Conservation (phyloP, 2,113 vertebrate species). For the Ceyx cyanopectus region DNA sequence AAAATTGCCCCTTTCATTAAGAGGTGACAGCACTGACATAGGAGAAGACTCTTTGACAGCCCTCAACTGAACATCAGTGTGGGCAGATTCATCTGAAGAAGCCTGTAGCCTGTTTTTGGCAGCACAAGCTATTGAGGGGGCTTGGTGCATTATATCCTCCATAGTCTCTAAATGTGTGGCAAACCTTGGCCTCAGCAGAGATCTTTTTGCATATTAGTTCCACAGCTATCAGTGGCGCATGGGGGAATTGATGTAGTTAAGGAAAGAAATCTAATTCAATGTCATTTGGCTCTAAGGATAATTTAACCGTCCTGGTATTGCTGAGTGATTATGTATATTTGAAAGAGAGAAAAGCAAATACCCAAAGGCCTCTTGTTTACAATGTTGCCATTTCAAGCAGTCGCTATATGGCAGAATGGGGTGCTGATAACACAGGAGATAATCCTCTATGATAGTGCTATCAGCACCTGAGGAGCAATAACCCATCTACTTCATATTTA, state of each 20-base stretch:
- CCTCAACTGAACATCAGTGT: accelerated
- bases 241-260: background rate
- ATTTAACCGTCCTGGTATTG: background rate
- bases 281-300: constrained; percentile 29
- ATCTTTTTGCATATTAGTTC: background rate
- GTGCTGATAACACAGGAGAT: constrained; percentile 13
- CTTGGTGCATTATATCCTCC: background rate
- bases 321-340: background rate
- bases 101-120: accelerated
- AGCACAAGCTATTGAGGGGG: accelerated
- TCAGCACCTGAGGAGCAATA: constrained; percentile 18
- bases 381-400: background rate
- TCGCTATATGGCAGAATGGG: background rate
- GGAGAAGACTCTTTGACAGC: background rate
- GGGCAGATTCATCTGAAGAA: background rate
- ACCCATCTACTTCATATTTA: constrained; percentile 19
- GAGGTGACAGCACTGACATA: background rate
- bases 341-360: constrained; percentile 45
- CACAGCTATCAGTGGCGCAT: accelerated
- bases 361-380: background rate
- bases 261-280: constrained; percentile 30
- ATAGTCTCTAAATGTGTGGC: background rate
- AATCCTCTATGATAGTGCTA: background rate
- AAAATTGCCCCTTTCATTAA: background rate
- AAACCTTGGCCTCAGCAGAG: background rate